These are phyloP conservation scores for Bombus polaris DNA, from an alignment of 1,140 invertebrate species.

Conservation along the genomic window DNA sequence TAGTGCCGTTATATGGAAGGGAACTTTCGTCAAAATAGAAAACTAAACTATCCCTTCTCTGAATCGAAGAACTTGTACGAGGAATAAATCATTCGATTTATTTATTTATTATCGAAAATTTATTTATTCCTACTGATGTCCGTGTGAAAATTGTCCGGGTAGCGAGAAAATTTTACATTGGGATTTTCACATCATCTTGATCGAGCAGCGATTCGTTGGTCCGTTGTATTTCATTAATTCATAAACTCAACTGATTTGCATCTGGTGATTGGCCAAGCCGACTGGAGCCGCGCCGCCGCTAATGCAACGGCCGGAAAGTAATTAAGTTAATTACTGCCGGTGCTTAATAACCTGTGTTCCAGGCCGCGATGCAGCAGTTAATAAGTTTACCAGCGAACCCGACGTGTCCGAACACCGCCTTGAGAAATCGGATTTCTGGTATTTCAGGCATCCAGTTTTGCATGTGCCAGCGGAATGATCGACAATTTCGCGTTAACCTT, in stretches of 20 bases:
- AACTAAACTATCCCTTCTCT: background rate
- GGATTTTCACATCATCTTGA: background rate
- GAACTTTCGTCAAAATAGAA: background rate
- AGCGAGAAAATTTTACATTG: background rate
- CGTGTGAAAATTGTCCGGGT: background rate
- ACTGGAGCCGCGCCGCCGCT: background rate
- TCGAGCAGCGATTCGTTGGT: background rate
- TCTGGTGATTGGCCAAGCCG: conserved; percentile 11
- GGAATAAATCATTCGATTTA: background rate
- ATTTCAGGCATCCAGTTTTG: conserved; percentile 22
- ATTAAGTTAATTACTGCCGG: conserved; percentile 62
- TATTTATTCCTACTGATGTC: background rate
- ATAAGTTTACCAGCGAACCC: conserved; percentile 48
- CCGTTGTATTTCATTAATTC: conserved; percentile 27
- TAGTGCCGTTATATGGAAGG: background rate
- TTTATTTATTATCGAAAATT: background rate
- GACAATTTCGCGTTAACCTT: background rate
- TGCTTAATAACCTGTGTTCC: conserved; percentile 53
- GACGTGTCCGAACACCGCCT: conserved; percentile 9
- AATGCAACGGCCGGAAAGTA: conserved; percentile 60
- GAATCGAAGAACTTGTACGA: background rate
- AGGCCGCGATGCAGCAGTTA: conserved; percentile 36
- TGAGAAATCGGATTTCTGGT: conserved; percentile 47
- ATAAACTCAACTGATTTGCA: conserved; percentile 18
- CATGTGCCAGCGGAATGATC: background rate